A percentile compares a stretch with the other conserved stretches of the same genome.
phyloP scores from a whole-genome alignment of 2,113 vertebrate genomes.

The Aldabrachelys gigantea region DNA sequence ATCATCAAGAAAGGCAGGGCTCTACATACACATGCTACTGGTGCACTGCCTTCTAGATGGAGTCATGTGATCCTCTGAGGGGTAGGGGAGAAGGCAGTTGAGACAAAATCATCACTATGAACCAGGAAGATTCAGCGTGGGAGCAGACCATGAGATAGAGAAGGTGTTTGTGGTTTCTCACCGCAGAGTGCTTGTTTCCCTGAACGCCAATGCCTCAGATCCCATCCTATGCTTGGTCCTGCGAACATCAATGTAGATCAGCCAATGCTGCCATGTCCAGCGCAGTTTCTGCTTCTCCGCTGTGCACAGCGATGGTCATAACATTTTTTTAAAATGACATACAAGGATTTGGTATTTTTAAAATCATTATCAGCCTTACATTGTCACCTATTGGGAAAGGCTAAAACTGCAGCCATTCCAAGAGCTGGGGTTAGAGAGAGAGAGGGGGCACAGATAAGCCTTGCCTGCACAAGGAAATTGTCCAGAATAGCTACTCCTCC shows the following conservation, averaged over 20 bases:
- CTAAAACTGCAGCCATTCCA: neutral
- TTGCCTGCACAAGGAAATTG: neutral
- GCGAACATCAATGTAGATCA: constrained; percentile 79
- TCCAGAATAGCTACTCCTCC: neutral
- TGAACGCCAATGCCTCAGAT: constrained; percentile 76
- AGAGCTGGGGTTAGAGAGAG: neutral
- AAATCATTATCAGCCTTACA: neutral
- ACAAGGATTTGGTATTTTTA: neutral
- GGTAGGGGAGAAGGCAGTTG: neutral
- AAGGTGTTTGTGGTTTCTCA: constrained; percentile 62
- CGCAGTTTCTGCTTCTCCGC: constrained; percentile 66
- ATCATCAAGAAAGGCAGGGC: neutral
- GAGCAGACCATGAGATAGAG: neutral
- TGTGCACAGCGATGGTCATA: constrained; percentile 35
- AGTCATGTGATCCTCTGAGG: neutral
- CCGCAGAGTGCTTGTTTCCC: constrained; percentile 73
- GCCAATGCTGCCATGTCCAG: constrained; percentile 83
- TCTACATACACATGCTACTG: neutral
- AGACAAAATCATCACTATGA: neutral
- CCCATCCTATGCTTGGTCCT: constrained; percentile 81
- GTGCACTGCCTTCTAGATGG: neutral
- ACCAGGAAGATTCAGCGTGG: neutral
- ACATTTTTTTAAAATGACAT: neutral
- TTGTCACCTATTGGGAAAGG: constrained; percentile 61
- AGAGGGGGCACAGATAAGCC: neutral